Conservation (phyloP, 2,113 vertebrate genomes). For the Chaetura pelagica region DNA sequence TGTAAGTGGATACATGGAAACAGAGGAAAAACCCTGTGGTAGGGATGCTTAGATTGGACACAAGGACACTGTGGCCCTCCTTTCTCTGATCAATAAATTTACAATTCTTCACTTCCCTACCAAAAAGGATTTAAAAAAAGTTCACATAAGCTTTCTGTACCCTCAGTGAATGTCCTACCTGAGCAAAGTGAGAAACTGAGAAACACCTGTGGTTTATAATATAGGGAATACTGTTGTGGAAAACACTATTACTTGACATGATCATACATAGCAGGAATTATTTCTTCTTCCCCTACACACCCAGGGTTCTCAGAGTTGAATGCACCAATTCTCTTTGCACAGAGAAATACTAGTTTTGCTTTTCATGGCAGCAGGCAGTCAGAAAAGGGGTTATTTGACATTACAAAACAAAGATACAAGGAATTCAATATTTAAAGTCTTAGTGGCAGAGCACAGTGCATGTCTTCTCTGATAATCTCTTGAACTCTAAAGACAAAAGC, state of each 20-base stretch:
- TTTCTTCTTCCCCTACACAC: background rate
- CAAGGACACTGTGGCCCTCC: background rate
- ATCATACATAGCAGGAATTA: background rate
- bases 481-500: background rate
- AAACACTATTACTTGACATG: background rate
- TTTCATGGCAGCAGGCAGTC: background rate
- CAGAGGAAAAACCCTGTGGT: background rate
- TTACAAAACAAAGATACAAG: background rate
- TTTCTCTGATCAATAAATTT: background rate
- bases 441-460: background rate
- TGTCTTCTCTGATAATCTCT: background rate
- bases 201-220: background rate
- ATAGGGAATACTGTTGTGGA: background rate
- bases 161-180: background rate
- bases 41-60: background rate
- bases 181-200: background rate
- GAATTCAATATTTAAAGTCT: background rate
- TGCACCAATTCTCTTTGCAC: rapidly evolving
- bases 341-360: background rate
- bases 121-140: background rate
- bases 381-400: background rate
- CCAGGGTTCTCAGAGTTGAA: background rate
- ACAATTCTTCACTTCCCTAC: background rate
- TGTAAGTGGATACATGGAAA: background rate
- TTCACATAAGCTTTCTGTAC: background rate